phyloP scores from a whole-genome alignment of 1,140 invertebrate species.

The Orius insidiosus region DNA sequence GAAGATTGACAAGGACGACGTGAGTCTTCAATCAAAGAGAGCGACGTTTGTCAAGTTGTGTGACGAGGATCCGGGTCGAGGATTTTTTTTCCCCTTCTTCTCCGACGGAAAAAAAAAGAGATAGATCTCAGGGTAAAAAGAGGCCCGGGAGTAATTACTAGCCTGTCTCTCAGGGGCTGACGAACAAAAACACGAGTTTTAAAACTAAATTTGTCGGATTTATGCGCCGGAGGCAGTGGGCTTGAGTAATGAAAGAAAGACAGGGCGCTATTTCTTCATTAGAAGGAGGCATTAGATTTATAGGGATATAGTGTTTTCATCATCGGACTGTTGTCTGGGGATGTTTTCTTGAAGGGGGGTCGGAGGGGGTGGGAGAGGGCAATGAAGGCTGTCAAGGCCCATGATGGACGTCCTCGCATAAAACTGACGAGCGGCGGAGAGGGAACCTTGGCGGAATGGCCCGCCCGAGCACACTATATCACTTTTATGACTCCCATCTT shows the following conservation, averaged over 20 bases:
- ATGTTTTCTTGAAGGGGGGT: conserved; percentile 5
- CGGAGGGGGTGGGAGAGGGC: conserved; percentile 20
- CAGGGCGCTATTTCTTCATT: conserved; percentile 10
- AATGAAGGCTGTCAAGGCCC: conserved; percentile 41
- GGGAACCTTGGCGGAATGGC: conserved; percentile 44
- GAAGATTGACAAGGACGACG: too few relatives aligned
- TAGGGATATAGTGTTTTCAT: conserved; percentile 18
- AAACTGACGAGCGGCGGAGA: conserved; percentile 38
- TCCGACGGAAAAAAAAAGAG: too few relatives aligned
- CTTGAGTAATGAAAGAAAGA: conserved; percentile 10
- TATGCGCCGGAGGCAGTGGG: background rate
- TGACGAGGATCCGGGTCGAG: too few relatives aligned
- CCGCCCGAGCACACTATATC: conserved; percentile 54
- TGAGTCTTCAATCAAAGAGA: too few relatives aligned
- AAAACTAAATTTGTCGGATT: too few relatives aligned
- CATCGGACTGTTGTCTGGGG: conserved; percentile 12
- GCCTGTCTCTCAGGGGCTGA: too few relatives aligned
- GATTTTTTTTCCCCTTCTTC: too few relatives aligned
- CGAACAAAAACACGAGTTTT: too few relatives aligned
- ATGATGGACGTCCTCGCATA: conserved; percentile 47
- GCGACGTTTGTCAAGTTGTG: too few relatives aligned
- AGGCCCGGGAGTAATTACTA: too few relatives aligned
- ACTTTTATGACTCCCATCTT: conserved; percentile 62
- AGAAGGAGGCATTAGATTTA: conserved; percentile 15
- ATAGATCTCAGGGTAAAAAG: too few relatives aligned